Conservation (phyloP, 2,888 invertebrate genomes). For the Gastracanthus pulcherrimus region DNA sequence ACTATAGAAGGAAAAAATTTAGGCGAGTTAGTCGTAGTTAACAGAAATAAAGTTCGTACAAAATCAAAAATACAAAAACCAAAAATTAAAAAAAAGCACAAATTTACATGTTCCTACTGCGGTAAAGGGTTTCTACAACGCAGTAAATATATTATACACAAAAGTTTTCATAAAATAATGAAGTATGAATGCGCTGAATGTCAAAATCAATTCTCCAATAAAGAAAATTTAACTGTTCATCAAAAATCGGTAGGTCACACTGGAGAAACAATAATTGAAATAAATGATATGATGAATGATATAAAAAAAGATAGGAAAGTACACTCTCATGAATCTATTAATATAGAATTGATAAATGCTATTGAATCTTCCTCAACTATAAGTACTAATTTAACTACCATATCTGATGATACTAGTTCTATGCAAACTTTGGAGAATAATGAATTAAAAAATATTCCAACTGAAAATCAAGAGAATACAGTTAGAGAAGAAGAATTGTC, state of each 20-base stretch:
- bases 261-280: conserved; percentile 79
- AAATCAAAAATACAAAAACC: conserved; percentile 77
- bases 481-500: conserved; percentile 11
- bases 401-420: not conserved
- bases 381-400: not conserved
- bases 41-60: conserved; percentile 79
- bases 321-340: not conserved
- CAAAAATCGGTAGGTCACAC: conserved; percentile 80
- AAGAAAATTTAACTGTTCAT: conserved; percentile 80
- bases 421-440: conserved; percentile 25
- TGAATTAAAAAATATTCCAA: conserved; percentile 21
- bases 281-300: conserved; percentile 41
- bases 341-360: conserved; percentile 60
- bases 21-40: conserved; percentile 83
- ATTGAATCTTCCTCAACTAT: conserved; percentile 11
- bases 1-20: conserved; percentile 80
- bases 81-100: conserved; percentile 68
- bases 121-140: conserved; percentile 79
- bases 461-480: conserved; percentile 28
- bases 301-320: not conserved
- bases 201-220: conserved; percentile 77
- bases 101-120: conserved; percentile 79
- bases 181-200: conserved; percentile 82
- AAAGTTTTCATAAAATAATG: conserved; percentile 81
- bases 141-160: conserved; percentile 77